Conservation (phyloP, 2,797 vertebrate genomes). For the Mionectes olivaceus region DNA sequence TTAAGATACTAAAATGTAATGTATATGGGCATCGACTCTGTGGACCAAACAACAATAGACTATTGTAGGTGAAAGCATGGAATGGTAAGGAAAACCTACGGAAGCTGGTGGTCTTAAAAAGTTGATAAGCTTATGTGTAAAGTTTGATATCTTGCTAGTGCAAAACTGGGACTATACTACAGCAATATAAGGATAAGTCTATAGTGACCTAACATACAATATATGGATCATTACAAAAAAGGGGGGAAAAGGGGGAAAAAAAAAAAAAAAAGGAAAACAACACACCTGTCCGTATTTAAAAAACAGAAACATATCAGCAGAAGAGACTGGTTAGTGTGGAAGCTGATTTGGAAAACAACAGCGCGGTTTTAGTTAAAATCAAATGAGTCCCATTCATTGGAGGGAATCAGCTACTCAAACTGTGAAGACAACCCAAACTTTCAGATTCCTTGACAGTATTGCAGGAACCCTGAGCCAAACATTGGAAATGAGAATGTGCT, state of each 20-base stretch:
- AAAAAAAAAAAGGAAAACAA: neutral
- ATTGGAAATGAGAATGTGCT: slow-evolving; percentile 74
- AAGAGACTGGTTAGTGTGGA: slow-evolving; percentile 17
- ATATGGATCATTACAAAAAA: slow-evolving; percentile 39
- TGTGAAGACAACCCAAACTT: slow-evolving; percentile 77
- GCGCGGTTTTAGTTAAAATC: slow-evolving; percentile 2
- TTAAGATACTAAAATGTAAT: slow-evolving; percentile 67
- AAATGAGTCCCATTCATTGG: slow-evolving; percentile 26
- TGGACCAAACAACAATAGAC: slow-evolving; percentile 69
- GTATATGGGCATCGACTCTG: slow-evolving; percentile 61
- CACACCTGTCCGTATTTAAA: slow-evolving; percentile 75
- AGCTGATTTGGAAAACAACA: neutral
- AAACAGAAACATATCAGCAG: slow-evolving; percentile 65
- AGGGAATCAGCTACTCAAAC: slow-evolving; percentile 66
- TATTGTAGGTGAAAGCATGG: slow-evolving; percentile 65
- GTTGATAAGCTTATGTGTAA: slow-evolving; percentile 62
- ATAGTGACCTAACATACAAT: slow-evolving; percentile 59
- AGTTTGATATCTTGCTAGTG: slow-evolving; percentile 51
- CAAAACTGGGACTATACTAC: slow-evolving; percentile 61
- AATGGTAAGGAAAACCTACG: slow-evolving; percentile 43
- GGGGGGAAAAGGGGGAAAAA: neutral
- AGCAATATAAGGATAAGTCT: slow-evolving; percentile 66
- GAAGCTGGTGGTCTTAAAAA: slow-evolving; percentile 60
- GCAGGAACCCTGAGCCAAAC: slow-evolving; percentile 67
- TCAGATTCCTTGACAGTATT: slow-evolving; percentile 64